Evolutionary conservation across 2,888 invertebrate species (phyloP).

Genomic region (Philereme transversata): DNA sequence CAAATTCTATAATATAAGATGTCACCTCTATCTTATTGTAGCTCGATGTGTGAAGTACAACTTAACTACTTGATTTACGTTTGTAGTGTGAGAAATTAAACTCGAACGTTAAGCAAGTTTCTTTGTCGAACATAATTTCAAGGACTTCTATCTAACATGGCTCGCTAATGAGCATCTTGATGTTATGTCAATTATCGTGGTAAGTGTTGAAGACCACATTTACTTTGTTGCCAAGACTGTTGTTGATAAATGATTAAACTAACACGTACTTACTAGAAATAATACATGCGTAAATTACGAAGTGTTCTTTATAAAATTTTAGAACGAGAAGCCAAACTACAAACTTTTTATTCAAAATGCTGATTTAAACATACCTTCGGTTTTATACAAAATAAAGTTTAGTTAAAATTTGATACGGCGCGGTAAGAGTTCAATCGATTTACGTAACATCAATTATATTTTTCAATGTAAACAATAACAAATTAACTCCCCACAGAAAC

Average conservation of each 20-base stretch:
- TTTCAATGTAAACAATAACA: constrained; percentile 11
- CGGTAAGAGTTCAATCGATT: not conserved
- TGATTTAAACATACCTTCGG: too few species aligned
- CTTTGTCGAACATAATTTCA: constrained; percentile 4
- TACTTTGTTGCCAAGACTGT: too few species aligned
- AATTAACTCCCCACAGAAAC: constrained; percentile 10
- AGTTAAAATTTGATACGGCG: too few species aligned
- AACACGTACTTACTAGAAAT: too few species aligned
- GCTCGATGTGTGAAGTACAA: not conserved
- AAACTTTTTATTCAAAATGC: too few species aligned
- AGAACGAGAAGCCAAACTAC: too few species aligned
- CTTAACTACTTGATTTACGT: not conserved
- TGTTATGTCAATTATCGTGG: not conserved
- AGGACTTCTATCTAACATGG: not conserved
- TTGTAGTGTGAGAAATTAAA: not conserved
- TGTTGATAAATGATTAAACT: too few species aligned
- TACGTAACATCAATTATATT: not conserved
- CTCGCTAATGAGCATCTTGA: constrained; percentile 6
- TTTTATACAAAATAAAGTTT: too few species aligned
- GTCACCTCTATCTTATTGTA: not conserved
- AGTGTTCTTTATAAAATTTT: too few species aligned
- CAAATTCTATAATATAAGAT: not conserved
- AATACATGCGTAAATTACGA: too few species aligned
- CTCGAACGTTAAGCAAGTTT: constrained; percentile 1
- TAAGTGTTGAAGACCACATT: not conserved